Evolutionary conservation across 2,888 invertebrate species (phyloP).

Genomic region (Coleophora flavipennella): DNA sequence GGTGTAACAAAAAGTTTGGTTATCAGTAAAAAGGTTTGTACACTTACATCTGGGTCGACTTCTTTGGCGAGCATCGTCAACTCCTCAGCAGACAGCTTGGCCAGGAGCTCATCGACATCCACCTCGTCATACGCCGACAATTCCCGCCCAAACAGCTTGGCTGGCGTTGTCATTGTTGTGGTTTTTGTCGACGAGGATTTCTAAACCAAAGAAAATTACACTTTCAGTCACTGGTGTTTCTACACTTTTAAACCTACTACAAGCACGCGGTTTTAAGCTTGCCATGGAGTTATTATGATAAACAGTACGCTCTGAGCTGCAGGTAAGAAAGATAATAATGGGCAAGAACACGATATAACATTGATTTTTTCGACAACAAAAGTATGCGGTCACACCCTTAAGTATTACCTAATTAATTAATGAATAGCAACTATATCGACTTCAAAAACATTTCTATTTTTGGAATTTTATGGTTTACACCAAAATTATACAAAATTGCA

Average conservation of each 20-base stretch:
- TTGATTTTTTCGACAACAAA: conserved; percentile 31
- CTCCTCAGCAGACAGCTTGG: conserved; percentile 95
- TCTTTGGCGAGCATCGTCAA: conserved; percentile 97
- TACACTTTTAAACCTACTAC: conserved; percentile 23
- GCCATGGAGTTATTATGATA: background rate
- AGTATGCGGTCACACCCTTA: conserved; percentile 51
- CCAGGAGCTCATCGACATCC: conserved; percentile 94
- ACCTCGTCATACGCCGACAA: conserved; percentile 93
- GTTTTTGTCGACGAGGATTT: conserved; percentile 91
- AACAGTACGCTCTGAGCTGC: background rate
- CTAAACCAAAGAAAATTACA: conserved; percentile 62
- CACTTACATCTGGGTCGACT: conserved; percentile 98
- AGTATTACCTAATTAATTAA: conserved; percentile 22
- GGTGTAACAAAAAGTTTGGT: too few species aligned
- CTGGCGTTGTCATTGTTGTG: conserved; percentile 91
- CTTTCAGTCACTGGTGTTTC: conserved; percentile 12
- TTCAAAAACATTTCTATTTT: too few species aligned
- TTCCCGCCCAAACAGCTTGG: conserved; percentile 92
- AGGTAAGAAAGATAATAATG: background rate
- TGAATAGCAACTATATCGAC: too few species aligned
- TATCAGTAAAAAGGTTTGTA: too few species aligned
- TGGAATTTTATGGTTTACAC: too few species aligned
- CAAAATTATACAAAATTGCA: background rate
- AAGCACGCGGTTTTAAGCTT: too few species aligned
- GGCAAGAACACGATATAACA: conserved; percentile 41